Conservation (phyloP, 2,888 invertebrate genomes). For the Tethea ocularis region DNA sequence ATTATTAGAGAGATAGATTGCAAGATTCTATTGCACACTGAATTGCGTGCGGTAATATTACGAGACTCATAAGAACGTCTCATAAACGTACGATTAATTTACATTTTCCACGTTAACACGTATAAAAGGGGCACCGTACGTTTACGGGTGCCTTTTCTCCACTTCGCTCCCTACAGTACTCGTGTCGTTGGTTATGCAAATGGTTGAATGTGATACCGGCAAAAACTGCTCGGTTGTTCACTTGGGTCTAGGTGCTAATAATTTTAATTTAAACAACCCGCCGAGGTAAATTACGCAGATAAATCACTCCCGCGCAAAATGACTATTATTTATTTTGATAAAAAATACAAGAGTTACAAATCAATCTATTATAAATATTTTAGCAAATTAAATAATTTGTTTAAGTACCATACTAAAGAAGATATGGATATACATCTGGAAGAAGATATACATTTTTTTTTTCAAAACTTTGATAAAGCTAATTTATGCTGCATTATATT, state of each 20-base stretch:
- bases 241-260: slow-evolving; percentile 58
- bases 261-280: slow-evolving; percentile 52
- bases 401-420: no score
- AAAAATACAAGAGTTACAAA: no score
- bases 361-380: no score
- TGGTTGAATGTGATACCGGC: slow-evolving; percentile 58
- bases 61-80: slow-evolving; percentile 57
- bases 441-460: no score
- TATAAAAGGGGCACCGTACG: slow-evolving; percentile 61
- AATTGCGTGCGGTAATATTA: slow-evolving; percentile 47
- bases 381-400: no score
- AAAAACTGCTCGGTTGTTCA: slow-evolving; percentile 60
- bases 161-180: slow-evolving; percentile 20
- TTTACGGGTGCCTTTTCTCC: slow-evolving; percentile 40
- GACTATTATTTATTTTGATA: no score
- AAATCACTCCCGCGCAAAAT: slow-evolving; percentile 29
- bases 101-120: slow-evolving; percentile 70
- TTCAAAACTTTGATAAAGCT: no score
- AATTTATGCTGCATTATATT: no score
- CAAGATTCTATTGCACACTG: slow-evolving; percentile 27
- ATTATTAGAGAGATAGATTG: no score
- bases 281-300: slow-evolving; percentile 25
- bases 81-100: slow-evolving; percentile 71
- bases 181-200: slow-evolving; percentile 59
- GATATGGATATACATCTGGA: no score